Base-by-base conservation (phyloP, 92 coral and sea anemone species). In the Porites rus region DNA sequence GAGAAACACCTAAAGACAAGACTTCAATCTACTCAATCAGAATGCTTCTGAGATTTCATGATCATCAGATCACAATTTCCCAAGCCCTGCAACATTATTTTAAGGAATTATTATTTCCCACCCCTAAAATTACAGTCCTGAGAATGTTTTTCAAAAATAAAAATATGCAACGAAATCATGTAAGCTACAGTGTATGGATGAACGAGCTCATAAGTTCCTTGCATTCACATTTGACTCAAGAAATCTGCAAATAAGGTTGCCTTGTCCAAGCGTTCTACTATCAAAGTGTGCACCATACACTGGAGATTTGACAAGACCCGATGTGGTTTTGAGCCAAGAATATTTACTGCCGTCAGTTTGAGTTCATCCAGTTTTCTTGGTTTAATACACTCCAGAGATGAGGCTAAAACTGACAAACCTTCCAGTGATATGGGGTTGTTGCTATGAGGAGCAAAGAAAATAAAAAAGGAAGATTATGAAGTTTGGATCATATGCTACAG, bases 181-280 rank as follows among this genome's bases (percentile, higher is more conserved):
- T 25, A 25, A 31, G 46, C 46, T 38, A 38, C 46, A 38, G 46
- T 38, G 6, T 38, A 38, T 38, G 46, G 46, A 38, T 38, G 46
- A 38, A 38, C 0, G 46, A 3, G 6, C 46, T 38, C 46, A 38
- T 38, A 4, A 38, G 46, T 38, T 38, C 46, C 46, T 38, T 38
- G 46, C 46, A 38, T 46, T 83, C 80, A 83, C 87, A 83, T 83
- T 74, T 83, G 87, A 51, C 80, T 72, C 13, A 83, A 16, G 20
- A 73, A 83, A 74, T 83, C 87, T 43, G 87, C 80, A 73, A 83
- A 83, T 60, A 83, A 74, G 50, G 87, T 83, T 50, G 80, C 80
- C 52, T 22, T 76, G 72, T 83, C 80, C 80, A 83, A 14, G 80
- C 63, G 77, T 46, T 83, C 87, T 0, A 54, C 72, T 0, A 16